Percentiles rank a stretch among this genome's conserved stretches.
Evolutionary conservation across 2,113 vertebrate species (phyloP).

Genomic region (Halichoerus grypus): DNA sequence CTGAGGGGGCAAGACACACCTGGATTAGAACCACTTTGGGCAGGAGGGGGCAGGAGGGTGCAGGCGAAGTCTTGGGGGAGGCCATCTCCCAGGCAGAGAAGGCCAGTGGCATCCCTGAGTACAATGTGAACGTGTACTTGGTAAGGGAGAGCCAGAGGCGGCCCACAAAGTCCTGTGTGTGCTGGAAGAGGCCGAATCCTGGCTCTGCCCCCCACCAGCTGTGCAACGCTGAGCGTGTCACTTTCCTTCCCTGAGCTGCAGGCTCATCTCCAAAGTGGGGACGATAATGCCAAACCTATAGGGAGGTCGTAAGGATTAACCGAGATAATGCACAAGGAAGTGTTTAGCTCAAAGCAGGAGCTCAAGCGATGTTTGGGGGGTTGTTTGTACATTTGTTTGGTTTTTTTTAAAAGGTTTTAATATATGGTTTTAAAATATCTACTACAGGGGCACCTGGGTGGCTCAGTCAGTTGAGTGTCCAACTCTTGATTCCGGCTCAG

Average conservation of each 20-base stretch:
- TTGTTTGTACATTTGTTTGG: neutral
- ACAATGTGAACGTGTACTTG: rapidly evolving
- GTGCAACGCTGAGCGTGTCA: neutral
- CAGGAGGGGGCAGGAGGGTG: rapidly evolving
- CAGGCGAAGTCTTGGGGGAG: rapidly evolving
- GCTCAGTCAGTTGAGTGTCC: neutral
- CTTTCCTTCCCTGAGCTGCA: neutral
- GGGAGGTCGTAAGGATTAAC: neutral
- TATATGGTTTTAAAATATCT: neutral
- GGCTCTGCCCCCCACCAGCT: neutral
- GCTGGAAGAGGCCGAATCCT: neutral
- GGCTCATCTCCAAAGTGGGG: neutral
- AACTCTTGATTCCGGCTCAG: neutral
- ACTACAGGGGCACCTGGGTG: neutral
- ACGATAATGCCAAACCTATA: neutral
- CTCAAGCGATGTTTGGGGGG: neutral
- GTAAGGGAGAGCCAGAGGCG: neutral
- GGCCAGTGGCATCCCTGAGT: neutral
- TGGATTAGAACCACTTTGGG: neutral
- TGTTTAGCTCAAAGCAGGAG: neutral
- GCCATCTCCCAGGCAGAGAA: rapidly evolving
- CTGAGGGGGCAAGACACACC: constrained; percentile 83
- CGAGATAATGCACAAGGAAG: rapidly evolving
- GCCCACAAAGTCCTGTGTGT: neutral
- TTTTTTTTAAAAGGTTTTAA: neutral